These are phyloP conservation scores for Eubasilissa splendida DNA, from an alignment of 2,888 invertebrate species.

Conservation along the genomic window DNA sequence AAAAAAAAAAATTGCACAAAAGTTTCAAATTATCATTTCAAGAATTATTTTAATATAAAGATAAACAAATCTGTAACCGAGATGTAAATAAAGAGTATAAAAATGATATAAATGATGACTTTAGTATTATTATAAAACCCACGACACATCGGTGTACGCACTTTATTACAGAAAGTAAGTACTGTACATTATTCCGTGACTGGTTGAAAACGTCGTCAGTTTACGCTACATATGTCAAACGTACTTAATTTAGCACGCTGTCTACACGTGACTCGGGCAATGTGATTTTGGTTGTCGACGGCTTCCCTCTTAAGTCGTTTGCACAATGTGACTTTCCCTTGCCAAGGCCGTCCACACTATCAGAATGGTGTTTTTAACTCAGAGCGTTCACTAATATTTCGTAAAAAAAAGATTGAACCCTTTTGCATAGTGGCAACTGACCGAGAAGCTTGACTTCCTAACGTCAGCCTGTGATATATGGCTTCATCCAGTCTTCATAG, in stretches of 20 bases:
- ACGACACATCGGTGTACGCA: not conserved
- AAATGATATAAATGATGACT: too few species aligned
- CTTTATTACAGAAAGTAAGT: not conserved
- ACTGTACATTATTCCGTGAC: not conserved
- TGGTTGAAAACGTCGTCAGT: conserved; percentile 15
- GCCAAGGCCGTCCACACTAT: not conserved
- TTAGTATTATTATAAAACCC: too few species aligned
- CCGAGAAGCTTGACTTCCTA: conserved; percentile 28
- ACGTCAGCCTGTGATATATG: conserved; percentile 48
- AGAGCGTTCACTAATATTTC: not conserved
- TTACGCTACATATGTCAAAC: conserved; percentile 34
- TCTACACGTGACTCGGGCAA: conserved; percentile 28
- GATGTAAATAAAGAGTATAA: too few species aligned
- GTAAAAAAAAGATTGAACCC: not conserved
- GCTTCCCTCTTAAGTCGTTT: conserved; percentile 4
- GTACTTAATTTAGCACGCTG: conserved; percentile 28
- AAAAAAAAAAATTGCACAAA: too few species aligned
- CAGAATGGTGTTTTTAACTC: not conserved
- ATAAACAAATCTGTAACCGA: too few species aligned
- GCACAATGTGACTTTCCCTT: not conserved
- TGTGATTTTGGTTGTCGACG: conserved; percentile 23
- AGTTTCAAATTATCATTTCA: too few species aligned
- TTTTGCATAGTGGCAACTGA: not conserved
- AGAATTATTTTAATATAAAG: too few species aligned
- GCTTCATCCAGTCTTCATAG: conserved; percentile 40